Evolutionary conservation across 2,888 invertebrate genomes (phyloP), one percentile per base, ranked within the genome.

Genomic region (Lymantria monacha): DNA sequence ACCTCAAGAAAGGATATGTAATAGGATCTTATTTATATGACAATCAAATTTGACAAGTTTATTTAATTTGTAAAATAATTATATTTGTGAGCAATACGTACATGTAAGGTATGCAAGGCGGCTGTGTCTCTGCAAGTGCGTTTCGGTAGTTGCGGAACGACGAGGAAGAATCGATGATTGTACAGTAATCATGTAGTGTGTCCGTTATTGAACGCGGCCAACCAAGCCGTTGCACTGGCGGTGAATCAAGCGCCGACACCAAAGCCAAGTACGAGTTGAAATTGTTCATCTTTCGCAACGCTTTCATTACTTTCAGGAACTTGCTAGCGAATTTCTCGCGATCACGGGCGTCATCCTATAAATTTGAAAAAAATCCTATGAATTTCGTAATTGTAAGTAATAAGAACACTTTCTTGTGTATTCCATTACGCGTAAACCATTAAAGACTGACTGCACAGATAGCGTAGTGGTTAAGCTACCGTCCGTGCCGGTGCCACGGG

Each of bases 101-200:
- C 99, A 99, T 98, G 86, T 99, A 99, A 3, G 99, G 99, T 90
- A 99, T 98, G 85, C 99, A 99, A 33, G 99, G 99, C 33, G 99
- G 98, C 78, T 96, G 96, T 7, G 99, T 98, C 79, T 98, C 98
- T 7, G 97, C 96, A 63, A 99, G 90, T 44, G 98, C 98, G 83
- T 96, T 97, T 49, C 99, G 93, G 83, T 99, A 99, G n/a, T 97
- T 96, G 69, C 98, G 93, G 93, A 99, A 99, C 70, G 99, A 99
- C 38, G 97, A 97, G n/a, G 98, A 97, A 63, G 98, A 98, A 90
- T 99, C 99, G 69, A 99, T 99, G 58, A 99, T 94, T 48, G 97
- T 96, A 83, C 98, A 97, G 87, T 98, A 98, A 77, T 99, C 98
- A 74, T 97, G 96, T 63, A 99, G 90, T 48, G 97, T 96, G 89